Conservation (phyloP, 2,797 vertebrate species). For the Melanotaenia pygmaea region DNA sequence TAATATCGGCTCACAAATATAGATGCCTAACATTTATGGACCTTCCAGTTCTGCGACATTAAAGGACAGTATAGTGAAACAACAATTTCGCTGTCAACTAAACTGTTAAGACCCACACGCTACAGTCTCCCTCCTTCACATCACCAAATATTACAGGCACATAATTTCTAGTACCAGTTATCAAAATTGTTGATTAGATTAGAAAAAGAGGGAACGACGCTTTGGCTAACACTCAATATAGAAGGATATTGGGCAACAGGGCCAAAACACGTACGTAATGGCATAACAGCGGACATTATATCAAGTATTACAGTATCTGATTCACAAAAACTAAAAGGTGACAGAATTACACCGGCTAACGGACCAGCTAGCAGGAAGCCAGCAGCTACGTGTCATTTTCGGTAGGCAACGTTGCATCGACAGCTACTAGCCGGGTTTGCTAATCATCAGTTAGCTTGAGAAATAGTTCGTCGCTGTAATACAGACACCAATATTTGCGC, state of each 20-base stretch:
- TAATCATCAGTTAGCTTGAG: constrained; percentile 32
- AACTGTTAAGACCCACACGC: neutral
- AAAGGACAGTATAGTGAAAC: neutral
- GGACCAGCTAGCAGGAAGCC: constrained; percentile 57
- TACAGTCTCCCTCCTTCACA: neutral
- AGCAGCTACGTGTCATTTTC: constrained; percentile 81
- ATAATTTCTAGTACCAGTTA: neutral
- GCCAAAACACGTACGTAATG: neutral
- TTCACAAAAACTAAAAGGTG: neutral
- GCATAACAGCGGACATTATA: neutral
- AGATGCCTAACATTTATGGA: neutral
- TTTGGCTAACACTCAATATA: neutral
- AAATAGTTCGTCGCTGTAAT: neutral
- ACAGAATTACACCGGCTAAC: constrained; percentile 38
- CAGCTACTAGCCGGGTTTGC: constrained; percentile 39
- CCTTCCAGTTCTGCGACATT: neutral
- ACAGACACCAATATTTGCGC: neutral
- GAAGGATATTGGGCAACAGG: neutral
- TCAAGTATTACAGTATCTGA: neutral
- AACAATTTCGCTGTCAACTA: neutral
- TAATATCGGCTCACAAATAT: neutral
- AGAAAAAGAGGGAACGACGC: neutral
- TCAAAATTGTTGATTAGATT: neutral
- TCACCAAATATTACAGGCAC: neutral
- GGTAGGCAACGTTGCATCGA: constrained; percentile 69